Evolutionary conservation across 2,888 invertebrate genomes (phyloP).

Genomic region (Pseudeuparius sepicola): DNA sequence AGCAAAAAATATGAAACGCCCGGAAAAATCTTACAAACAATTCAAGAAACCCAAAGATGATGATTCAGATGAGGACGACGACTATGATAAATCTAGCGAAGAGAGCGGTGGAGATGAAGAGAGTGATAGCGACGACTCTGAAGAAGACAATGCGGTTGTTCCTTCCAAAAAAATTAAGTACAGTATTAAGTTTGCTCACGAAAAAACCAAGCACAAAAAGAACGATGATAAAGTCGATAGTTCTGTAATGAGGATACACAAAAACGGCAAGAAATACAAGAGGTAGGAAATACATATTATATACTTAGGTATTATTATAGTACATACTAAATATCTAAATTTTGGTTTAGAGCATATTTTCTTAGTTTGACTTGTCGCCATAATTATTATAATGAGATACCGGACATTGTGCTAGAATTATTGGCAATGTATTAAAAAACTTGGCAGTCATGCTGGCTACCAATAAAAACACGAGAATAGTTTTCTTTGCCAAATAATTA

Average conservation of each 20-base stretch:
- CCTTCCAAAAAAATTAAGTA: slow-evolving; percentile 24
- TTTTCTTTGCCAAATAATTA: too few relatives aligned
- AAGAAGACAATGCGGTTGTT: slow-evolving; percentile 20
- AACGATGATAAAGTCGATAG: slow-evolving; percentile 21
- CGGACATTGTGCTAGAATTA: too few relatives aligned
- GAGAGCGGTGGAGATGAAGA: slow-evolving; percentile 16
- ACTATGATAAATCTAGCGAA: slow-evolving; percentile 14
- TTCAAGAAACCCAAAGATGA: too few relatives aligned
- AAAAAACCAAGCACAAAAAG: slow-evolving; percentile 27
- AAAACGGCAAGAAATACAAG: slow-evolving; percentile 20
- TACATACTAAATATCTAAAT: too few relatives aligned
- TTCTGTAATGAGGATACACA: slow-evolving; percentile 27
- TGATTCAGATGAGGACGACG: slow-evolving; percentile 15
- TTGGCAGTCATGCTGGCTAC: too few relatives aligned
- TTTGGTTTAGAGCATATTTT: too few relatives aligned
- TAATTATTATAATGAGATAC: too few relatives aligned
- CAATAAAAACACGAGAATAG: too few relatives aligned
- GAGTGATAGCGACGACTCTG: slow-evolving; percentile 14
- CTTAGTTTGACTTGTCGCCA: too few relatives aligned
- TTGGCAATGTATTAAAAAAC: too few relatives aligned
- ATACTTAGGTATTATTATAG: too few relatives aligned
- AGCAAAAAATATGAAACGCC: background rate
- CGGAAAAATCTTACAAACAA: background rate
- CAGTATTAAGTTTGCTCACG: slow-evolving; percentile 31
- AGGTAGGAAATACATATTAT: too few relatives aligned